Percentiles rank a stretch among this genome's conserved stretches.
Evolutionary conservation across 2,113 vertebrate genomes (phyloP).

Genomic region (Ameiurus melas): DNA sequence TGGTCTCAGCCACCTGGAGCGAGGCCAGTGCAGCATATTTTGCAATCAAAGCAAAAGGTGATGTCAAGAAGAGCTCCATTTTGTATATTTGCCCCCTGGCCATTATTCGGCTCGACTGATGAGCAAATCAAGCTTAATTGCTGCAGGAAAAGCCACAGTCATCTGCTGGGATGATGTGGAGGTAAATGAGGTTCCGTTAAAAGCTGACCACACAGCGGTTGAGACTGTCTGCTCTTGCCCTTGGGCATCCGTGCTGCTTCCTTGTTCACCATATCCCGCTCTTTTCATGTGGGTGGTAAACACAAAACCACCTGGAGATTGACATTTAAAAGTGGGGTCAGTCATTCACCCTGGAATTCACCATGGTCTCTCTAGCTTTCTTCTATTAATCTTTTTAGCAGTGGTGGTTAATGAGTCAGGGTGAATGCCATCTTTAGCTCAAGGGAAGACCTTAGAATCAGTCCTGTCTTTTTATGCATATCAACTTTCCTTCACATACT

Average conservation of each 20-base stretch:
- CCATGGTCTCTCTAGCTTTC: constrained; percentile 33
- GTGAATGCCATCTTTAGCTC: constrained; percentile 42
- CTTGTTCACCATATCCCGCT: constrained; percentile 67
- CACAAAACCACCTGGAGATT: constrained; percentile 40
- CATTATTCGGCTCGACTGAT: constrained; percentile 68
- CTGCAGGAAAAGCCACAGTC: constrained; percentile 74
- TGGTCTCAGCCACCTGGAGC: constrained; percentile 47
- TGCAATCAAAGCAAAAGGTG: constrained; percentile 66
- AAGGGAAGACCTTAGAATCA: constrained; percentile 26
- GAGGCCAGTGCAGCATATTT: constrained; percentile 43
- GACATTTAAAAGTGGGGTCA: constrained; percentile 51
- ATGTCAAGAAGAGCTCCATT: constrained; percentile 64
- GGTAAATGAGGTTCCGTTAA: constrained; percentile 71
- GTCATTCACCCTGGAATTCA: constrained; percentile 51
- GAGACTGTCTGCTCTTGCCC: constrained; percentile 60
- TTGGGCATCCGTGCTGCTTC: constrained; percentile 68
- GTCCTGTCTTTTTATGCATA: constrained; percentile 3
- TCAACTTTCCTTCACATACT: constrained; percentile 13
- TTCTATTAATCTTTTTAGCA: constrained; percentile 35
- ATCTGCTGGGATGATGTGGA: constrained; percentile 76
- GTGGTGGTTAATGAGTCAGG: constrained; percentile 31
- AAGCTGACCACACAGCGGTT: constrained; percentile 71
- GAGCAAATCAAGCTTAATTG: constrained; percentile 76
- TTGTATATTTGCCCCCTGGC: constrained; percentile 55
- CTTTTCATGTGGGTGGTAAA: constrained; percentile 56